phyloP scores from a whole-genome alignment of 2,888 invertebrate genomes.

The Parnassius smintheus region DNA sequence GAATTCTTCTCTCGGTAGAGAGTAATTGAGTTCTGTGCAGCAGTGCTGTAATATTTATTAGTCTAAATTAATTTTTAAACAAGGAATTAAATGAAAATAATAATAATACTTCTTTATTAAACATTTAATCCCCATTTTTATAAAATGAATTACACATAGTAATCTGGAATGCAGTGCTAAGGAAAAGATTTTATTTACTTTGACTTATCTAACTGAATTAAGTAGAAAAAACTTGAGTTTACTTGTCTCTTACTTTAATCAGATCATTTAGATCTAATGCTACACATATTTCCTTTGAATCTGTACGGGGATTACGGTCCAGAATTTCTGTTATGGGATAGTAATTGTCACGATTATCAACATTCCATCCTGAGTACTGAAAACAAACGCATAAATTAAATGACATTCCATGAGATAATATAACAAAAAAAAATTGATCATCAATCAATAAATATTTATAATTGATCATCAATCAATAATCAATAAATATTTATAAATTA shows the following conservation, averaged over 20 bases:
- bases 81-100: neutral
- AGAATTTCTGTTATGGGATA: conserved; percentile 80
- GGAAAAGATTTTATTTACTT: conserved; percentile 63
- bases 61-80: no score
- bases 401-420: neutral
- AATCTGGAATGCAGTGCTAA: conserved; percentile 77
- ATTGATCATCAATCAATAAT: neutral
- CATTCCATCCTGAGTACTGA: conserved; percentile 83
- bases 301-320: conserved; percentile 76
- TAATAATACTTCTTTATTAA: conserved; percentile 53
- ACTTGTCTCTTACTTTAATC: conserved; percentile 79
- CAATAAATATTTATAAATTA: conserved; percentile 2
- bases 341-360: conserved; percentile 81
- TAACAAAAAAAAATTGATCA: neutral
- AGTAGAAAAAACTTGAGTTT: conserved; percentile 61
- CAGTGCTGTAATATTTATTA: no score
- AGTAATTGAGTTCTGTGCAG: no score
- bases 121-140: conserved; percentile 73
- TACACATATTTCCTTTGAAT: conserved; percentile 79
- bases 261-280: conserved; percentile 79
- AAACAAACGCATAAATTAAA: conserved; percentile 36
- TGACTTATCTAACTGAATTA: conserved; percentile 72
- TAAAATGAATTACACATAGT: conserved; percentile 72
- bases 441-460: neutral
- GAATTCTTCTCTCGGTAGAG: no score